Evolutionary conservation across 2,113 vertebrate genomes (phyloP), one percentile per base, ranked within the genome.

Genomic region (Crotalus horridus): DNA sequence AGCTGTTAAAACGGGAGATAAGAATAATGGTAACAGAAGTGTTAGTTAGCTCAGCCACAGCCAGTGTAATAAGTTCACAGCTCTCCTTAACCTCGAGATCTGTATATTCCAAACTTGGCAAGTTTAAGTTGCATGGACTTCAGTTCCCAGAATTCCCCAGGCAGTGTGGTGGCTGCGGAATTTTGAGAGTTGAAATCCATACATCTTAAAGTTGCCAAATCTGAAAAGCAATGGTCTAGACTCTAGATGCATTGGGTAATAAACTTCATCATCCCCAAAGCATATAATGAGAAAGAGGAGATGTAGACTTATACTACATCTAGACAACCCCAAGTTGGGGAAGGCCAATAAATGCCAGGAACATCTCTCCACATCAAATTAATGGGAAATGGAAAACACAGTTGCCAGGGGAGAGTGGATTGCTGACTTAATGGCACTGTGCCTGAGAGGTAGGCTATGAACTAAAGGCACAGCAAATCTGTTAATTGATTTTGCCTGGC

Each of bases 1-100:
- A 99, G 99, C 99, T 99, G 99, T 98, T 97, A 98, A 97, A 97
- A 97, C 97, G 96, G 97, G 97, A 51, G 98, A 98, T 98, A 93
- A 98, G 97, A 98, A 98, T 97, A 98, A 97, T 95, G 97, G 96
- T 97, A 96, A 98, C 89, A 96, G 96, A 95, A 95, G 96, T 53
- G 96, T 98, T 97, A 97, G 96, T 97, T 94, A 95, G 93, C 97
- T 94, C 39, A 97, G 91, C 94, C 94, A 93, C 92, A 97, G 97
- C 95, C 87, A 95, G 89, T 88, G 90, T 89, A 87, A n/a, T 24
- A 88, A 87, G 20, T 43, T 43, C 74, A 21, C 43, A 81, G 33
- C 74, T 81, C 21, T 43, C 74, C 33, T 81, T 43, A 81, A 81
- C 74, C 33, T 43, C 74, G 4, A 23, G 39, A 43, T 81, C 33